Evolutionary conservation across 2,797 vertebrate species (phyloP).

Genomic region (Cynopterus sphinx): DNA sequence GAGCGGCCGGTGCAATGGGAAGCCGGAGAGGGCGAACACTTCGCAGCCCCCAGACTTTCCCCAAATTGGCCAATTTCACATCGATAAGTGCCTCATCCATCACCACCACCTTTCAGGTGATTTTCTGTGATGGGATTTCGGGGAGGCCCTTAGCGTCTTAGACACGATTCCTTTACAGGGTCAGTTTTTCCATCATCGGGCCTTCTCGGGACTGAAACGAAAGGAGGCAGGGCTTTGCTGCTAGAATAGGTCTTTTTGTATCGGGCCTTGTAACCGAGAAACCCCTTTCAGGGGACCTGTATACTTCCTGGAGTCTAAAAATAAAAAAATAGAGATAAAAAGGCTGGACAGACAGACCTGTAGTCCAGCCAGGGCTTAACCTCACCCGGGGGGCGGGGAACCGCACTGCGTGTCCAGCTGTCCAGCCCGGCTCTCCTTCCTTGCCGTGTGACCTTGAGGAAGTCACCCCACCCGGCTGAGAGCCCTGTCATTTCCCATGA

Average conservation of each 20-base stretch:
- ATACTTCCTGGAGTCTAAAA: background rate
- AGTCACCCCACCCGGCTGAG: background rate
- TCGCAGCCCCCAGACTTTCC: conserved; percentile 41
- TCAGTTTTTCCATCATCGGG: conserved; percentile 49
- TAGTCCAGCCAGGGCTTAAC: background rate
- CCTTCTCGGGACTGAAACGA: conserved; percentile 59
- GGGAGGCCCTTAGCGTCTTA: conserved; percentile 39
- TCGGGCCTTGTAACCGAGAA: background rate
- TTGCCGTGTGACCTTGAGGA: background rate
- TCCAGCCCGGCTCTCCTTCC: background rate
- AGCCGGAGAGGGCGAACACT: background rate
- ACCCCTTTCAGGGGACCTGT: background rate
- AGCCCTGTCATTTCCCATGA: background rate
- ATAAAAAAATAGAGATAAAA: background rate
- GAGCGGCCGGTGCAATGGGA: background rate
- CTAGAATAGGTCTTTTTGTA: conserved; percentile 33
- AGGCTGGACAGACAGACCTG: background rate
- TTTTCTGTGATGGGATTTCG: conserved; percentile 51
- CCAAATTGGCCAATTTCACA: conserved; percentile 70
- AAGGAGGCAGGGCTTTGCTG: conserved; percentile 23
- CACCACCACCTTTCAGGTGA: conserved; percentile 71
- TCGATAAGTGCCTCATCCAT: conserved; percentile 68
- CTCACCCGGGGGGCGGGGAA: background rate
- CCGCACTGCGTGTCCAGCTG: background rate
- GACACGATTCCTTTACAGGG: conserved; percentile 60